phyloP scores from a whole-genome alignment of 2,113 vertebrate genomes.

The Cololabis saira region DNA sequence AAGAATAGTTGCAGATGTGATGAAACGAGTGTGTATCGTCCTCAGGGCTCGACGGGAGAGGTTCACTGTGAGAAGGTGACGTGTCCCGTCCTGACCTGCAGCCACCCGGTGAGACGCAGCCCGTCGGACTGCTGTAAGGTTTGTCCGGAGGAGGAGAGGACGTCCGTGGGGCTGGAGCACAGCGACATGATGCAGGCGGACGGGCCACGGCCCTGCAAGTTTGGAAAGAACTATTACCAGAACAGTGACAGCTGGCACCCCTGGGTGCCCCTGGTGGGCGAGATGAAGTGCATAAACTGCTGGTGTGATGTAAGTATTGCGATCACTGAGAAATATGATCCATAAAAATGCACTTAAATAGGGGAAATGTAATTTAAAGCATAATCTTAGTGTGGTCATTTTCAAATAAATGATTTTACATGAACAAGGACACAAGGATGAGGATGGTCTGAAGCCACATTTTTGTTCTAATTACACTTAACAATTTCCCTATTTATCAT shows the following conservation, averaged over 20 bases:
- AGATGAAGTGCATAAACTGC: conserved; percentile 98
- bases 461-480: too few species aligned
- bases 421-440: too few species aligned
- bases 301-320: conserved; percentile 92
- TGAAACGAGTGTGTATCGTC: background rate
- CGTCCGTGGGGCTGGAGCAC: conserved; percentile 71
- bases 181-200: conserved; percentile 94
- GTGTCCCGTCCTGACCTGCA: conserved; percentile 89
- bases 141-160: conserved; percentile 86
- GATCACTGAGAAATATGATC: background rate
- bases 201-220: conserved; percentile 90
- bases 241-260: conserved; percentile 97
- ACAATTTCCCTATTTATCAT: too few species aligned
- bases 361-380: too few species aligned
- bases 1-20: background rate
- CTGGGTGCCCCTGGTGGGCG: conserved; percentile 89
- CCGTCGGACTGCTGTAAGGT: conserved; percentile 97
- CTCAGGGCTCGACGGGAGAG: conserved; percentile 90
- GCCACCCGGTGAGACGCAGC: conserved; percentile 87
- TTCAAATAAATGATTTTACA: too few species aligned
- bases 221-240: conserved; percentile 93
- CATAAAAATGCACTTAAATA: too few species aligned
- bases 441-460: too few species aligned
- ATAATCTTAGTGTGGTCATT: too few species aligned
- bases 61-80: conserved; percentile 98